Conservation (phyloP, 2,888 invertebrate species). For the Scaptomyza tumidula region DNA sequence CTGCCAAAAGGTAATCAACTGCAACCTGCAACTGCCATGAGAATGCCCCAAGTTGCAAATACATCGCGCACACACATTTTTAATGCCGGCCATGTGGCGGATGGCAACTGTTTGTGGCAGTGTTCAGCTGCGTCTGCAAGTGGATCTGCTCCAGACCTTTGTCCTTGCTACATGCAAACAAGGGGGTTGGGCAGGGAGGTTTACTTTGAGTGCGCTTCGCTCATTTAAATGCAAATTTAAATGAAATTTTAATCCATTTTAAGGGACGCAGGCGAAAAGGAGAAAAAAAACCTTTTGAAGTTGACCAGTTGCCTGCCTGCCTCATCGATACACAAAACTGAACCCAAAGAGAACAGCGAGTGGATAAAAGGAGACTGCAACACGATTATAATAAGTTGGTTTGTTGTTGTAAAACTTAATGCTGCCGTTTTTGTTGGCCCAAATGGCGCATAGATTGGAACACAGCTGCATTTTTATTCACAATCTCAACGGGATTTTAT, state of each 20-base stretch:
- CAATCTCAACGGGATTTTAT: too few relatives aligned
- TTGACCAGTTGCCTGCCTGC: conserved; percentile 22
- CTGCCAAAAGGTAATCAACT: conserved; percentile 77
- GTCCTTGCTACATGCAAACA: conserved; percentile 16
- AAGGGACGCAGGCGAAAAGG: conserved; percentile 54
- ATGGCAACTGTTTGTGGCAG: conserved; percentile 33
- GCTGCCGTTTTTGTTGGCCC: conserved; percentile 11
- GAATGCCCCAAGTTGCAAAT: conserved; percentile 5
- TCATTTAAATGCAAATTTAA: conserved; percentile 84
- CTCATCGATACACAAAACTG: conserved; percentile 32
- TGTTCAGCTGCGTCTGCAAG: conserved; percentile 19
- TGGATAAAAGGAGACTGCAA: conserved; percentile 2
- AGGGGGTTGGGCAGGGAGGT: conserved; percentile 1
- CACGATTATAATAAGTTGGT: conserved; percentile 45
- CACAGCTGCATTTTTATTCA: conserved; percentile 3
- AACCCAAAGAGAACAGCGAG: conserved; percentile 16
- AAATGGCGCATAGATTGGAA: conserved; percentile 24
- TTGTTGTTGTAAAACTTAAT: conserved; percentile 45
- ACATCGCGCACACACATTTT: conserved; percentile 22
- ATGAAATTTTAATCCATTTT: conserved; percentile 83
- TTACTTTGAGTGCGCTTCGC: conserved; percentile 73
- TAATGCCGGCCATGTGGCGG: conserved; percentile 60
- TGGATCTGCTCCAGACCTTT: conserved; percentile 39
- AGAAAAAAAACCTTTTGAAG: conserved; percentile 65
- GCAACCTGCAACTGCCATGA: conserved; percentile 29